phyloP scores from a whole-genome alignment of 2,113 vertebrate genomes.

The Sterna hirundo region DNA sequence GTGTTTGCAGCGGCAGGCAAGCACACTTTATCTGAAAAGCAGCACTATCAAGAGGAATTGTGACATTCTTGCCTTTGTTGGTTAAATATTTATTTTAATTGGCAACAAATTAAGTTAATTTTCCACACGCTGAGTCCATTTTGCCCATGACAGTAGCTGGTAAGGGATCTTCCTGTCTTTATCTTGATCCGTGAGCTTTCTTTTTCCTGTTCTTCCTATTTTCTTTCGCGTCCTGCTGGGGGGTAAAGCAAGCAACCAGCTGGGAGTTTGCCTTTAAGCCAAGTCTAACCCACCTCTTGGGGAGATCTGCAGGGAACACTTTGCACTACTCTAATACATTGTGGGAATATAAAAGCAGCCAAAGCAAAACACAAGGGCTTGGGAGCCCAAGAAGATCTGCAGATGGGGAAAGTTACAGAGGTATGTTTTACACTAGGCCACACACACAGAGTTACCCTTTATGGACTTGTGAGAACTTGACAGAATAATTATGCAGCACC shows the following conservation, averaged over 20 bases:
- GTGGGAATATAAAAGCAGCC: fast-evolving
- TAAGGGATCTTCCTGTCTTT: neutral
- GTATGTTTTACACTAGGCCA: neutral
- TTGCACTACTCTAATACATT: neutral
- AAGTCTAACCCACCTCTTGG: neutral
- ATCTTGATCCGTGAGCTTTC: neutral
- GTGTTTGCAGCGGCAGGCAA: neutral
- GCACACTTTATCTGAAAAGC: neutral
- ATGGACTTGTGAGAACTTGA: neutral
- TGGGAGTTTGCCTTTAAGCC: neutral
- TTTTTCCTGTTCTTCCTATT: neutral
- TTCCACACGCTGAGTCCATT: neutral
- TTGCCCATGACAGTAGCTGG: neutral
- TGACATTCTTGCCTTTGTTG: neutral
- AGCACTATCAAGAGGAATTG: neutral
- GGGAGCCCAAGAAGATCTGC: neutral
- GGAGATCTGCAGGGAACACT: neutral
- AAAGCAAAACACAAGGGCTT: neutral
- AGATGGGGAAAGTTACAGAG: neutral
- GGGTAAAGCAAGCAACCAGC: neutral
- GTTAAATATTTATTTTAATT: neutral
- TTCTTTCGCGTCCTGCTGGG: neutral
- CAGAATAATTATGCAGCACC: neutral
- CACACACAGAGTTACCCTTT: neutral
- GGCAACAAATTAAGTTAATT: neutral